phyloP scores from a whole-genome alignment of 1,140 invertebrate species.

The Oncopeltus fasciatus region DNA sequence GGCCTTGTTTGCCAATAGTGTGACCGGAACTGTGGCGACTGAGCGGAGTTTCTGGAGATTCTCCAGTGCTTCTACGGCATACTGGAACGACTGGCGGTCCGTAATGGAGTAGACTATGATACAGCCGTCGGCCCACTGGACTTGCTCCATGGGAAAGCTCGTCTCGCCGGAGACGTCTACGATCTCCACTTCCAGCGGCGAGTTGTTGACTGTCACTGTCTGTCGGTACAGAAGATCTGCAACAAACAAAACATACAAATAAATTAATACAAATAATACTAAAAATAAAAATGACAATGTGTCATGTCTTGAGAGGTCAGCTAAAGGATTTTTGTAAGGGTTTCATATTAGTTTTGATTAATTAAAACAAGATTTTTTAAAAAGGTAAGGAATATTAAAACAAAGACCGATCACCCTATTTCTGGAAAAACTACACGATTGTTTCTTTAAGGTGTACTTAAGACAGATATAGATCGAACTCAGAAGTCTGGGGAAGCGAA shows the following conservation, averaged over 20 bases:
- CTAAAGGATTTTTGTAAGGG: no score
- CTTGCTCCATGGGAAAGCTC: slow-evolving; percentile 37
- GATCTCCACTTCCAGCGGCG: slow-evolving; percentile 55
- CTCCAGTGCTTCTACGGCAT: slow-evolving; percentile 45
- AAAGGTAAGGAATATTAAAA: no score
- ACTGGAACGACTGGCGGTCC: slow-evolving; percentile 50
- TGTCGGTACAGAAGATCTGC: slow-evolving; percentile 62
- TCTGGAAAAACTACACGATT: no score
- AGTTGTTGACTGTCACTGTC: slow-evolving; percentile 51
- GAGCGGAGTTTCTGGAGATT: slow-evolving; percentile 38
- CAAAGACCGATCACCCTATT: no score
- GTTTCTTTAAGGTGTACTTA: no score
- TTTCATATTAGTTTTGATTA: no score
- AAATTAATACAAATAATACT: no score
- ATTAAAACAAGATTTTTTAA: no score
- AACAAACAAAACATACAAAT: slow-evolving; percentile 33
- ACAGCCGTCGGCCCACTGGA: slow-evolving; percentile 61
- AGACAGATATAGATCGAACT: no score
- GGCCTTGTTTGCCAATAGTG: slow-evolving; percentile 56
- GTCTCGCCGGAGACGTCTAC: slow-evolving; percentile 57
- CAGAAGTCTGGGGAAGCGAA: no score
- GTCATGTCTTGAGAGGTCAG: no score
- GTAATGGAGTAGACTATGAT: slow-evolving; percentile 67
- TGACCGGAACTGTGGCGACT: slow-evolving; percentile 39
- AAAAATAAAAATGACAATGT: no score